These are phyloP conservation scores for Paratilapia polleni DNA, from an alignment of 2,113 vertebrate genomes.

Conservation along the genomic window DNA sequence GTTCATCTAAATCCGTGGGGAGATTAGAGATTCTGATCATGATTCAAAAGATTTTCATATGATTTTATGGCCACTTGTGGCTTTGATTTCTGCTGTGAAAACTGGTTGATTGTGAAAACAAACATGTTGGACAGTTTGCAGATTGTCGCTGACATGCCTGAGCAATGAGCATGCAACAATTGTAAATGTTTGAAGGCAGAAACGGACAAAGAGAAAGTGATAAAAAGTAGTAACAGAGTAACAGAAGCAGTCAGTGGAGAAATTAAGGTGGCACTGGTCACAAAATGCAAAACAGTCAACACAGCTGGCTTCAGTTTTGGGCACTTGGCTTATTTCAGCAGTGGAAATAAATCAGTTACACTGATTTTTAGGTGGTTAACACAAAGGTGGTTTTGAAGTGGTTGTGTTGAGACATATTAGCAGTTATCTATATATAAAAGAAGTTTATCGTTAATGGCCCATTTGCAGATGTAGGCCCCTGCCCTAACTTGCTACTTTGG, in stretches of 20 bases:
- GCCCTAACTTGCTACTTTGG: background rate
- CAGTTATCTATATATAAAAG: constrained; percentile 22
- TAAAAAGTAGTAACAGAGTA: background rate
- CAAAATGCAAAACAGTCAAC: background rate
- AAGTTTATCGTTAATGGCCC: constrained; percentile 1
- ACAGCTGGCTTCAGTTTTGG: background rate
- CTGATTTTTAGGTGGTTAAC: background rate
- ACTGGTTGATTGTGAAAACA: background rate
- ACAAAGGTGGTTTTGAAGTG: background rate
- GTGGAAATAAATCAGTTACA: background rate
- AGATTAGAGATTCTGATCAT: background rate
- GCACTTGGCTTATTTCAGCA: background rate
- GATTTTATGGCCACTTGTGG: too few relatives aligned
- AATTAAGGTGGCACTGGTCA: background rate
- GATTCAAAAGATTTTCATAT: background rate
- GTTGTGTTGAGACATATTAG: background rate
- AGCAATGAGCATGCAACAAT: background rate
- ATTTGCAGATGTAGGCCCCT: constrained; percentile 20
- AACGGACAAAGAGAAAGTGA: background rate
- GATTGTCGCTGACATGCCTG: background rate
- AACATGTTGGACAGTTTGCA: background rate
- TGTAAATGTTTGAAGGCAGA: background rate
- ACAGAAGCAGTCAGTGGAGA: background rate
- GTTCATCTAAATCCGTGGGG: background rate
- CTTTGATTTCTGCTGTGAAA: too few relatives aligned